phyloP scores from a whole-genome alignment of 2,888 invertebrate species.

The Cyaniris semiargus region DNA sequence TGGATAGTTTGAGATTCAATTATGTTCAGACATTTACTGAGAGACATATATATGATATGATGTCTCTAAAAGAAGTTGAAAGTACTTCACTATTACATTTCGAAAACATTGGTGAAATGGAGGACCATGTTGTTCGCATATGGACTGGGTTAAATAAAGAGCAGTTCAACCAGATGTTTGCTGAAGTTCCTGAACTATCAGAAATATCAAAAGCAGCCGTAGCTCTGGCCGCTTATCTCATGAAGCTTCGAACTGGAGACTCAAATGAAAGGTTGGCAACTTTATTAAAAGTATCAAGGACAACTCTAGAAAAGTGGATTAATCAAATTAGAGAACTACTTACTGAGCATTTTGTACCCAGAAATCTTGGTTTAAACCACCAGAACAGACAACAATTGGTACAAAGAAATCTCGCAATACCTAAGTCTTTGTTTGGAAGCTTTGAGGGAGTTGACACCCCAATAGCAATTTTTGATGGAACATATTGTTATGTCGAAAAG shows the following conservation, averaged over 20 bases:
- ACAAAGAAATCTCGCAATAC: conserved; percentile 23
- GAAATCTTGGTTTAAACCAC: conserved; percentile 30
- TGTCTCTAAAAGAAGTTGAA: too few relatives aligned
- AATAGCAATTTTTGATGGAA: conserved; percentile 30
- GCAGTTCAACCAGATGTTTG: too few relatives aligned
- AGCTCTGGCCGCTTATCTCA: conserved; percentile 34
- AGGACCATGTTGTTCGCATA: too few relatives aligned
- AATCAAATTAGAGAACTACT: background rate
- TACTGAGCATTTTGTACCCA: conserved; percentile 32
- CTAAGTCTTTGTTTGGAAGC: conserved; percentile 10
- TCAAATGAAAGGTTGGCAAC: conserved; percentile 36
- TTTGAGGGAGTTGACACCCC: conserved; percentile 26
- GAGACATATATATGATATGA: too few relatives aligned
- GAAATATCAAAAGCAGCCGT: too few relatives aligned
- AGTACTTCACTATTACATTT: too few relatives aligned
- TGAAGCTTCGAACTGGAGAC: conserved; percentile 35
- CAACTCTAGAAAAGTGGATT: conserved; percentile 34
- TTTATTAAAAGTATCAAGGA: conserved; percentile 36
- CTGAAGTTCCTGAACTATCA: too few relatives aligned
- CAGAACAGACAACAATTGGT: background rate
- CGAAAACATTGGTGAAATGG: too few relatives aligned
- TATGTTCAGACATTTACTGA: too few relatives aligned
- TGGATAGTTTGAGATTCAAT: too few relatives aligned
- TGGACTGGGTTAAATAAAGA: too few relatives aligned
- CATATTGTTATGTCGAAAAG: conserved; percentile 33